Evolutionary conservation across 2,797 vertebrate genomes (phyloP).

Genomic region (Telmatherina bonti): DNA sequence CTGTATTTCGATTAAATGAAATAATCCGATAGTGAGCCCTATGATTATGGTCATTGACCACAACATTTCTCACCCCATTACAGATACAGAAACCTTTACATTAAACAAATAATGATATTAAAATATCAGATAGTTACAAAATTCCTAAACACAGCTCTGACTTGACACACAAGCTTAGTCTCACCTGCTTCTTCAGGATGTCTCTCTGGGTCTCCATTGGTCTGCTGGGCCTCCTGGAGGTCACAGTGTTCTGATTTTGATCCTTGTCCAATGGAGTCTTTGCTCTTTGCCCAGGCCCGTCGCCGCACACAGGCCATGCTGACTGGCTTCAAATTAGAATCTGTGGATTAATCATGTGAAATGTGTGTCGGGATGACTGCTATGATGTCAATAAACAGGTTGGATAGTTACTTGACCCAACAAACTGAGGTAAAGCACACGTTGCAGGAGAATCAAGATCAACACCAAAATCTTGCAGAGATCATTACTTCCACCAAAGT

Average conservation of each 20-base stretch:
- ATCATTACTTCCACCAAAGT: too few relatives aligned
- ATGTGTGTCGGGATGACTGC: not conserved
- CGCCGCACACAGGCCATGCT: constrained; percentile 58
- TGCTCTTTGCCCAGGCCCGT: constrained; percentile 72
- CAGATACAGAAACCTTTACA: too few relatives aligned
- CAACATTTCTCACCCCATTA: not conserved
- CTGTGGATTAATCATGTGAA: constrained; percentile 46
- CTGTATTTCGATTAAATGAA: not conserved
- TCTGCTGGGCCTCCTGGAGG: constrained; percentile 27
- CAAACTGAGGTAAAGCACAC: constrained; percentile 25
- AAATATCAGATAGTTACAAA: too few relatives aligned
- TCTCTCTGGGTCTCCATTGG: constrained; percentile 13
- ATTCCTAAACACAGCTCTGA: too few relatives aligned
- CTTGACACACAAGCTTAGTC: constrained; percentile 8
- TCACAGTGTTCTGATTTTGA: constrained; percentile 26
- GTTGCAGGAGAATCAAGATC: not conserved
- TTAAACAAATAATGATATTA: too few relatives aligned
- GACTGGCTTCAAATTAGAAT: constrained; percentile 31
- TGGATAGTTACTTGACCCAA: constrained; percentile 20
- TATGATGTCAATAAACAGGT: constrained; percentile 41
- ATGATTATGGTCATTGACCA: not conserved
- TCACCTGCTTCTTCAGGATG: constrained; percentile 62
- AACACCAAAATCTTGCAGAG: not conserved
- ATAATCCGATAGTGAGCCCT: not conserved
- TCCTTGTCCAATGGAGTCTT: constrained; percentile 67